Evolutionary conservation across 2,888 invertebrate genomes (phyloP).

Genomic region (Sesia apiformis): DNA sequence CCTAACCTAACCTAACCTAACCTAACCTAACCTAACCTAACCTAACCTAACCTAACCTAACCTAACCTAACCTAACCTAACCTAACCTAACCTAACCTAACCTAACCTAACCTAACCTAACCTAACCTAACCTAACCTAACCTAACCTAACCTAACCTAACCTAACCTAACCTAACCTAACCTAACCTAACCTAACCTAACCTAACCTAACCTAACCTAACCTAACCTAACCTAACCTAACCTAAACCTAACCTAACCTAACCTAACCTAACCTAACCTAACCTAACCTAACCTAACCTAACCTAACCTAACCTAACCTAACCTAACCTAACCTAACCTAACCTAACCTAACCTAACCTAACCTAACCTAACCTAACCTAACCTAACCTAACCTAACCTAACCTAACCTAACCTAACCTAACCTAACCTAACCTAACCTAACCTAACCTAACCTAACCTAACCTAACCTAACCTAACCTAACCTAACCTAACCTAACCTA

Average conservation of each 20-base stretch:
- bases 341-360: background rate
- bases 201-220: background rate
- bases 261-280: background rate
- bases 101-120: background rate
- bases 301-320: background rate
- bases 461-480: background rate
- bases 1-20: background rate
- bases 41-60: background rate
- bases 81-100: background rate
- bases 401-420: background rate
- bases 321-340: background rate
- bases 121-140: background rate
- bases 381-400: background rate
- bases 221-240: background rate
- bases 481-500: background rate
- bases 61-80: background rate
- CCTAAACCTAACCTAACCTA: too few species aligned
- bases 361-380: background rate
- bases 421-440: background rate
- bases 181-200: background rate
- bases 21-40: background rate
- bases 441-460: background rate
- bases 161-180: background rate
- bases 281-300: background rate
- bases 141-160: background rate